phyloP scores from a whole-genome alignment of 1,140 invertebrate species.

The Drosophila busckii region DNA sequence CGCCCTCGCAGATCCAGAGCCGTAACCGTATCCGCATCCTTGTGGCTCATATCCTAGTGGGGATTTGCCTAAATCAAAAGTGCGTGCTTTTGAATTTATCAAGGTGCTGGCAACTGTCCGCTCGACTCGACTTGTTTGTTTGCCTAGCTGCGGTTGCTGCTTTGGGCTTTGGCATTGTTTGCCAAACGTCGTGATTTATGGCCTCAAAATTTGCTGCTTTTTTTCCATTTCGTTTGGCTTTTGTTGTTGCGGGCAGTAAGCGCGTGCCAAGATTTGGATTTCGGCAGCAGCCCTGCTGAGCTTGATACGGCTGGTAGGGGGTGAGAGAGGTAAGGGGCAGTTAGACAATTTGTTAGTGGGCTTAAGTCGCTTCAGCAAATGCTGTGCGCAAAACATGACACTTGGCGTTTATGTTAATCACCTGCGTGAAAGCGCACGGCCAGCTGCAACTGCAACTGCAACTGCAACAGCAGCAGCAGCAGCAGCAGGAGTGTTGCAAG shows the following conservation, averaged over 20 bases:
- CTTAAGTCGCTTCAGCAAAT: conserved; percentile 1
- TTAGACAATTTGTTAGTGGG: conserved; percentile 52
- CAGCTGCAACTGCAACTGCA: conserved; percentile 48
- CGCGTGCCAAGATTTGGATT: conserved; percentile 64
- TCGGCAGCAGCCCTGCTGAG: conserved; percentile 18
- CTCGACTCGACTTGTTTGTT: conserved; percentile 42
- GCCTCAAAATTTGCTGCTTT: conserved; percentile 62
- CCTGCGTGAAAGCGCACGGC: conserved; percentile 73
- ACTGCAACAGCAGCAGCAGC: conserved; percentile 3
- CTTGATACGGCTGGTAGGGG: background rate
- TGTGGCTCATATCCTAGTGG: conserved; percentile 60
- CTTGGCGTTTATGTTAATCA: conserved; percentile 78
- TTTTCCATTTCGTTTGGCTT: too few relatives aligned
- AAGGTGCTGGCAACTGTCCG: conserved; percentile 47
- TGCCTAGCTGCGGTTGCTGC: conserved; percentile 54
- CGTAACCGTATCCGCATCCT: conserved; percentile 8
- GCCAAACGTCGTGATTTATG: conserved; percentile 70
- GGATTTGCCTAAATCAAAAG: conserved; percentile 76
- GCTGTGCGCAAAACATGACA: conserved; percentile 77
- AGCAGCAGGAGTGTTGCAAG: conserved; percentile 9
- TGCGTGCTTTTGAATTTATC: conserved; percentile 77
- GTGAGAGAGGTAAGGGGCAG: background rate
- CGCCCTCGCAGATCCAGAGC: background rate
- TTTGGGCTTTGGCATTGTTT: conserved; percentile 27
- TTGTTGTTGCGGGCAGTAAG: conserved; percentile 29